Percentiles rank a stretch among this genome's conserved stretches.
phyloP scores from a whole-genome alignment of 2,113 vertebrate species.

The Oryzias javanicus region DNA sequence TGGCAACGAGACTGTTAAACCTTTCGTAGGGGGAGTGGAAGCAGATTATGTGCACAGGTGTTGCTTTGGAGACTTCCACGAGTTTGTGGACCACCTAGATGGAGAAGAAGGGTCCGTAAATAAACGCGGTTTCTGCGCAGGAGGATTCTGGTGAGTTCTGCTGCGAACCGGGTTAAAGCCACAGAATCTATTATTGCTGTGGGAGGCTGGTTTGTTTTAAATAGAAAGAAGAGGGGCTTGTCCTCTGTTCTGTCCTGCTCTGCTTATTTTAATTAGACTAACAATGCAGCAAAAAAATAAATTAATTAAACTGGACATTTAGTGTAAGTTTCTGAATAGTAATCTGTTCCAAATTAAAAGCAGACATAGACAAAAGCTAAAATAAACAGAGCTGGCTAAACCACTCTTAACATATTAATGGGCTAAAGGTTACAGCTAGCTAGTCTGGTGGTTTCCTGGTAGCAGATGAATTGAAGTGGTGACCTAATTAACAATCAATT shows the following conservation, averaged over 20 bases:
- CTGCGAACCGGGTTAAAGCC: neutral
- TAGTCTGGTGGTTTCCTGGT: too few relatives aligned
- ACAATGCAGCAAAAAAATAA: too few relatives aligned
- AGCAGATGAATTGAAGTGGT: too few relatives aligned
- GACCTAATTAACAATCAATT: too few relatives aligned
- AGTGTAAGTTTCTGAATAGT: too few relatives aligned
- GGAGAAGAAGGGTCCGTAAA: neutral
- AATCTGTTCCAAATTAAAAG: too few relatives aligned
- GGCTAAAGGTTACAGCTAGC: too few relatives aligned
- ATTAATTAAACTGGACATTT: too few relatives aligned
- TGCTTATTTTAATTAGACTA: neutral
- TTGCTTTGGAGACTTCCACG: conserved; percentile 9
- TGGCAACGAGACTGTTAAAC: conserved; percentile 69
- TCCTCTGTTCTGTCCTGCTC: neutral
- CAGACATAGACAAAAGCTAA: too few relatives aligned
- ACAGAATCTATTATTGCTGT: neutral
- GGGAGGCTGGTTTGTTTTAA: too few relatives aligned
- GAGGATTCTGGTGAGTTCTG: conserved; percentile 50
- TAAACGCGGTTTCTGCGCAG: conserved; percentile 4
- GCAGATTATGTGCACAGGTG: conserved; percentile 68
- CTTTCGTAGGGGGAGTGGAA: conserved; percentile 38
- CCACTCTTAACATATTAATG: too few relatives aligned
- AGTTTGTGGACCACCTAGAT: conserved; percentile 15
- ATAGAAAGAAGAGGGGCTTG: neutral
- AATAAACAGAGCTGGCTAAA: too few relatives aligned